Evolutionary conservation across 2,797 vertebrate species (phyloP).

Genomic region (Corythornis leucogaster): DNA sequence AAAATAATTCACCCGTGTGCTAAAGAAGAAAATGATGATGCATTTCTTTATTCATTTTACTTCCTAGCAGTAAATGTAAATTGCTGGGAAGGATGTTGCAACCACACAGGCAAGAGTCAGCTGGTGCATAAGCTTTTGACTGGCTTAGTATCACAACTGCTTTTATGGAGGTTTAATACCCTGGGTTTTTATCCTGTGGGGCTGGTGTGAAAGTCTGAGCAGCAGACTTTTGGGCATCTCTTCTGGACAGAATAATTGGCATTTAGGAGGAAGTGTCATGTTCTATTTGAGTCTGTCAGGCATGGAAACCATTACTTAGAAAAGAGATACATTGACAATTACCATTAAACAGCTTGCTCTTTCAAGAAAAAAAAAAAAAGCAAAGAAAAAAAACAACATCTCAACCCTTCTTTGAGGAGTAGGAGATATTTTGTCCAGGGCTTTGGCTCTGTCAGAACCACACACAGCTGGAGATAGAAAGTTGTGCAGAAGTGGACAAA

Average conservation of each 20-base stretch:
- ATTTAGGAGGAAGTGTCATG: constrained; percentile 24
- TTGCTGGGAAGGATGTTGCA: neutral
- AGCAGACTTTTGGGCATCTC: neutral
- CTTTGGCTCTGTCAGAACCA: neutral
- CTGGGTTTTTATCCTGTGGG: neutral
- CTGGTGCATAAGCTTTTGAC: neutral
- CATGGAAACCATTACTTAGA: constrained; percentile 26
- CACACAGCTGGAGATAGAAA: neutral
- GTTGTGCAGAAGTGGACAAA: neutral
- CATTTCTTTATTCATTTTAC: constrained; percentile 26
- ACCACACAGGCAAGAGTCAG: neutral
- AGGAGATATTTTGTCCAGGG: neutral
- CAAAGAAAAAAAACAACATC: neutral
- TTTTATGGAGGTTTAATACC: neutral
- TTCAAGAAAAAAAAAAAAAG: neutral
- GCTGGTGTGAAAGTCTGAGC: neutral
- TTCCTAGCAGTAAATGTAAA: constrained; percentile 16
- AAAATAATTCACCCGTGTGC: constrained; percentile 64
- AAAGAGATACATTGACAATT: neutral
- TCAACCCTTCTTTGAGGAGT: neutral
- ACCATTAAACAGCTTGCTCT: neutral
- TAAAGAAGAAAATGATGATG: constrained; percentile 54
- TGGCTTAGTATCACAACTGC: neutral
- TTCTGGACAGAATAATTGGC: constrained; percentile 10
- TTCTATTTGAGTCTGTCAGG: neutral